Percentiles rank a stretch among this genome's conserved stretches.
Conservation (phyloP, 2,888 invertebrate species). For the Psococerastis gibbosa region DNA sequence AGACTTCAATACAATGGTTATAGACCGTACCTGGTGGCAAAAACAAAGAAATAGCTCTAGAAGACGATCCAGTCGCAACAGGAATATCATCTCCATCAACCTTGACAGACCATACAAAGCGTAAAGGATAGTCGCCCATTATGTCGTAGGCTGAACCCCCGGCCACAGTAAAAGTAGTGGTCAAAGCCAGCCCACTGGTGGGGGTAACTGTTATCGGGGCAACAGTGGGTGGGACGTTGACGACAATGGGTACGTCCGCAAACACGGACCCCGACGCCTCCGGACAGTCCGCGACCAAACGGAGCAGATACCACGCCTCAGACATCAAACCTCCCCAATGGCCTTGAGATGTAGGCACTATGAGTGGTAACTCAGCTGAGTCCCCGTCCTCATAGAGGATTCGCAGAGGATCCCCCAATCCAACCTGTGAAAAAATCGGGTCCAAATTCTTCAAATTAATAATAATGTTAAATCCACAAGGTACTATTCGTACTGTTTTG, state of each 20-base stretch:
- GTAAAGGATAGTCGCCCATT: slow-evolving; percentile 13
- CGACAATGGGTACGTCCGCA: slow-evolving; percentile 15
- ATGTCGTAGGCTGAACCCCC: slow-evolving; percentile 14
- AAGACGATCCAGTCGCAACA: background rate
- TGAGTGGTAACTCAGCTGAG: slow-evolving; percentile 13
- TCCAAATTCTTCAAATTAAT: background rate
- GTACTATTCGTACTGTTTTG: too few relatives aligned
- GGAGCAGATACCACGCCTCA: slow-evolving; percentile 16
- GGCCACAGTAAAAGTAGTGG: slow-evolving; percentile 15
- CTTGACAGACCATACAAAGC: slow-evolving; percentile 9
- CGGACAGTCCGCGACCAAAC: slow-evolving; percentile 15
- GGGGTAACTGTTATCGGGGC: slow-evolving; percentile 13
- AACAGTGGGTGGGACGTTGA: slow-evolving; percentile 15
- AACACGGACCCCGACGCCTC: slow-evolving; percentile 3
- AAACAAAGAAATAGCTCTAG: background rate
- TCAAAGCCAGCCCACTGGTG: slow-evolving; percentile 15
- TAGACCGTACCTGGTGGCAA: slow-evolving; percentile 2
- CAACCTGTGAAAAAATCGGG: background rate
- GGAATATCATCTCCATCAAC: background rate
- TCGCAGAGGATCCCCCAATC: slow-evolving; percentile 1
- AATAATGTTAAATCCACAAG: too few relatives aligned
- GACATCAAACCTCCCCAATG: slow-evolving; percentile 15
- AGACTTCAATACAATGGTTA: too few relatives aligned
- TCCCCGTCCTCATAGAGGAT: background rate
- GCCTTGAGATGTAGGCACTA: slow-evolving; percentile 14